Evolutionary conservation across 2,113 vertebrate genomes (phyloP).

Genomic region (Trogon surrucura): DNA sequence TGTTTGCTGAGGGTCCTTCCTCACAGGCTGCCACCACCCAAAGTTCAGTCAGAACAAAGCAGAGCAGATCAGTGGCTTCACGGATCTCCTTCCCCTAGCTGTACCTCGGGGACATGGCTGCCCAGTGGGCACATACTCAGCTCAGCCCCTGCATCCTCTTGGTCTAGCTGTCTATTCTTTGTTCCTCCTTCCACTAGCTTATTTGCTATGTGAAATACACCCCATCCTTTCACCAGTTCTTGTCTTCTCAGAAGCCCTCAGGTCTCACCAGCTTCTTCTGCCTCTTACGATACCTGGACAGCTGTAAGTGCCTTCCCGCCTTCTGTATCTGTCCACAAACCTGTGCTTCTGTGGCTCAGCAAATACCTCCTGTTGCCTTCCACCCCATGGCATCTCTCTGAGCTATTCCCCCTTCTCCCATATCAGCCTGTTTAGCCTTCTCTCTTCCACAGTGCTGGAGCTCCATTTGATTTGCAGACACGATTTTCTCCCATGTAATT

Average conservation of each 20-base stretch:
- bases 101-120: accelerated
- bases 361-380: background rate
- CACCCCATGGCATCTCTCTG: background rate
- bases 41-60: background rate
- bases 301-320: background rate
- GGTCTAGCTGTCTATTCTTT: background rate
- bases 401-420: background rate
- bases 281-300: background rate
- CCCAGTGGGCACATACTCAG: accelerated
- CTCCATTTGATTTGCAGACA: conserved; percentile 39
- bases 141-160: background rate
- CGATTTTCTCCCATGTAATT: conserved; percentile 25
- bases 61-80: background rate
- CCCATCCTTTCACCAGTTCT: background rate
- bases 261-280: background rate
- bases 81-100: background rate
- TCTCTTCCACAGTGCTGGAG: background rate
- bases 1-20: background rate
- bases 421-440: background rate
- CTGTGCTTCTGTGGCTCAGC: background rate
- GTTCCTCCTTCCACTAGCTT: background rate
- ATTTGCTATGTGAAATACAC: background rate
- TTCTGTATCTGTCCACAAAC: background rate
- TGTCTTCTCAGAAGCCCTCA: background rate
- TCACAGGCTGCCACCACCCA: too few species aligned